Evolutionary conservation across 2,888 invertebrate species (phyloP).

Genomic region (Enchytraeus crypticus): DNA sequence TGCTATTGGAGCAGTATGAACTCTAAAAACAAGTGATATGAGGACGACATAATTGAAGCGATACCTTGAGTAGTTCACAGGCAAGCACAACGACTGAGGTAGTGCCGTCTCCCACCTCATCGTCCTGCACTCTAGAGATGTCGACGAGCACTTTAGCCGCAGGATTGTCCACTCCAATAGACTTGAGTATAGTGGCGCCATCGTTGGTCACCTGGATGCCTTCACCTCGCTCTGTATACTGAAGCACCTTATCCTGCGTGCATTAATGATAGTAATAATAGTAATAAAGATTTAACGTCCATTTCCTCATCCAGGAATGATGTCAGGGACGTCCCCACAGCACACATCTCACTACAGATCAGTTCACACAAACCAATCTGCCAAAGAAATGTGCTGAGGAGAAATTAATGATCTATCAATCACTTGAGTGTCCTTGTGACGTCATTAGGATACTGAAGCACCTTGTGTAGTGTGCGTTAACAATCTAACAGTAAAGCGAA

Average conservation of each 20-base stretch:
- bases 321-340: no score
- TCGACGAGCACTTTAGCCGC: slow-evolving; percentile 98
- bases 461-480: no score
- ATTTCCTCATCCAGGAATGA: no score
- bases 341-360: no score
- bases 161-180: slow-evolving; percentile 94
- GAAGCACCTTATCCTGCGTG: slow-evolving; percentile 56
- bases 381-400: no score
- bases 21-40: background rate
- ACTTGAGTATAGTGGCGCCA: slow-evolving; percentile 93
- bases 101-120: slow-evolving; percentile 99
- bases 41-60: background rate
- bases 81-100: slow-evolving; percentile 95
- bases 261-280: no score
- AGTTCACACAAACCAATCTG: no score
- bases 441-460: no score
- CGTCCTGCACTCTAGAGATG: slow-evolving; percentile 95
- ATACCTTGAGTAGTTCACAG: slow-evolving; percentile 72
- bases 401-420: no score
- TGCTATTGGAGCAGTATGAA: background rate
- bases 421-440: no score
- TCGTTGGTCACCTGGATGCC: slow-evolving; percentile 93
- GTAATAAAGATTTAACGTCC: no score
- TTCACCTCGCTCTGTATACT: slow-evolving; percentile 42
- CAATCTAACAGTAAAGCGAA: no score